Base-by-base conservation (phyloP, 2,113 vertebrate species). In the Austrofundulus limnaeus region DNA sequence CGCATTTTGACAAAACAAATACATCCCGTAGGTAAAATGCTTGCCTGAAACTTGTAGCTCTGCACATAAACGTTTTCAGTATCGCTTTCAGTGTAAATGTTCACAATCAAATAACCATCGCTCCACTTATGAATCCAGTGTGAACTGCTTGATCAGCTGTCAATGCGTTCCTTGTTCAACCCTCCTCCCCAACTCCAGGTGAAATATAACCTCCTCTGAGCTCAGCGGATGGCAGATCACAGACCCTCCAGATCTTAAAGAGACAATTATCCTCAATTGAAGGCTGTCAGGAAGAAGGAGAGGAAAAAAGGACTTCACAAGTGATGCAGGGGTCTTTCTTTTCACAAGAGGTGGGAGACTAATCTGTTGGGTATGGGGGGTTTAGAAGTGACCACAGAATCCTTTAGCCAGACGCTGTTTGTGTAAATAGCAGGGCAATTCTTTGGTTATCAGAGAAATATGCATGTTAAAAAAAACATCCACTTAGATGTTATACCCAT, bases 231-330 rank as follows among this genome's bases (percentile, higher is more conserved):
- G 89, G 88, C 67, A 90, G 92, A 93, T 91, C 90, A 93, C 89
- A 93, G 81, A 73, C 78, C 61, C 73, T 66, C 66, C 11, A 87
- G 80, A 90, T 90, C 87, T 92, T 70, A 92, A 91, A 91, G 91
- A 90, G 80, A 85, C 91, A 89, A 93, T 93, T 93, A 93, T 92
- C 89, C 82, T 87, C 90, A 91, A 92, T 89, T 92, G 88, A 86
- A 85, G 87, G 77, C 84, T 85, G 86, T 90, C 85, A 83, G 89
- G 87, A 88, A 84, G 89, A 90, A 88, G 86, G 91, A 89, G 89
- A 90, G 89, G 86, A 92, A 89, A 88, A 45, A 45, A 45, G 8
- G 86, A 83, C 87, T 86, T 91, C 82, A 85, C 88, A 89, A 91
- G 74, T 81, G 73, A 77, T 59, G 56, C 84, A 70, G 76, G 80